These are phyloP conservation scores for Barnardius zonarius DNA, from an alignment of 2,113 vertebrate species.

Conservation along the genomic window DNA sequence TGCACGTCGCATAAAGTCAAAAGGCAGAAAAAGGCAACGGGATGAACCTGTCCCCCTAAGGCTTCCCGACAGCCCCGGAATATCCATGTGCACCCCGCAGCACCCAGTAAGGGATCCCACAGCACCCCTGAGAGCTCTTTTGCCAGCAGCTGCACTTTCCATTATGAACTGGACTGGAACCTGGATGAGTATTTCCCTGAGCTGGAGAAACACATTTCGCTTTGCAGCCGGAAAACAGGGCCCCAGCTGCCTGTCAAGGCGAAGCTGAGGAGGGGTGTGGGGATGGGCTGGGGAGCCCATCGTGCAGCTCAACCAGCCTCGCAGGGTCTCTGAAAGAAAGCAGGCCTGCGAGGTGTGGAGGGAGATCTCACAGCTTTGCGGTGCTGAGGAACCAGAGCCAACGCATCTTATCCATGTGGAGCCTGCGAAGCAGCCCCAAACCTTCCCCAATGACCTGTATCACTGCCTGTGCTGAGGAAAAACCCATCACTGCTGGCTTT, in stretches of 20 bases:
- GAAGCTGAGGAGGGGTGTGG: neutral
- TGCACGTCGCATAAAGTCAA: fast-evolving
- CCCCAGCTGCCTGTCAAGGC: neutral
- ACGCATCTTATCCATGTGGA: neutral
- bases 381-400: neutral
- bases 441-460: neutral
- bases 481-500: fast-evolving
- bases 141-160: neutral
- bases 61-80: fast-evolving
- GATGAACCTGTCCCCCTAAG: fast-evolving
- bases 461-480: neutral
- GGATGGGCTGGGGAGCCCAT: neutral
- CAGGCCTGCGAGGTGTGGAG: neutral
- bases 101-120: neutral
- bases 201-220: neutral
- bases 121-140: neutral
- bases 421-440: neutral
- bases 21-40: neutral
- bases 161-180: neutral
- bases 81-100: neutral
- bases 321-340: neutral
- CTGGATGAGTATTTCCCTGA: neutral
- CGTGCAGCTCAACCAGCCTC: neutral
- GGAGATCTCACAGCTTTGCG: neutral
- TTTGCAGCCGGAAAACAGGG: neutral